phyloP scores from a whole-genome alignment of 2,113 vertebrate species.

The Strix uralensis region DNA sequence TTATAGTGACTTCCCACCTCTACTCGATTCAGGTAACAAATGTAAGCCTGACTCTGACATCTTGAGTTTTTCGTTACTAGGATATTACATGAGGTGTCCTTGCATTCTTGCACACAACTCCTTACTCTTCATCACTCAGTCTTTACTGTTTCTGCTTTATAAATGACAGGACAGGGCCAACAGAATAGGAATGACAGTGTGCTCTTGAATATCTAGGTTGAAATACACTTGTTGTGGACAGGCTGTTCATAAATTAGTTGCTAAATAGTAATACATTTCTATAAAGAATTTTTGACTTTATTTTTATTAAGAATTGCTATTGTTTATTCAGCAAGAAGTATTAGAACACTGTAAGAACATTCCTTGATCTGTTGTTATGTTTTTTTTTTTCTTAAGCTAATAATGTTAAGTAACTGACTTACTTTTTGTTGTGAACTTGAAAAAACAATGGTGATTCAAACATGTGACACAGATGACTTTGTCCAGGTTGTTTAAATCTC shows the following conservation, averaged over 20 bases:
- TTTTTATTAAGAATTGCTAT: neutral
- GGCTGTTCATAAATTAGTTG: neutral
- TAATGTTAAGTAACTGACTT: neutral
- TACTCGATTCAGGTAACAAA: neutral
- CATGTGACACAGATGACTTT: neutral
- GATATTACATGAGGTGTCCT: neutral
- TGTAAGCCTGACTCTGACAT: neutral
- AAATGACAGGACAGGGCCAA: neutral
- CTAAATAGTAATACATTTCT: neutral
- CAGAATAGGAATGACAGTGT: neutral
- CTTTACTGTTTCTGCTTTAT: neutral
- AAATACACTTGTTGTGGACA: neutral
- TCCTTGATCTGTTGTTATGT: neutral
- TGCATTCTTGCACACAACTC: neutral
- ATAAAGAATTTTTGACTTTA: neutral
- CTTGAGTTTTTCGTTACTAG: neutral
- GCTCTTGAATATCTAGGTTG: neutral
- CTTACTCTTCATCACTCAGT: neutral
- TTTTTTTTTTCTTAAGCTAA: neutral
- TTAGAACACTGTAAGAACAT: neutral
- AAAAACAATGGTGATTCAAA: neutral
- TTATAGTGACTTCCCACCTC: neutral
- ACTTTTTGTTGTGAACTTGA: neutral
- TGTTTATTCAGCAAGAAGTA: neutral
- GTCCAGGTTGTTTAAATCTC: neutral